Evolutionary conservation across 2,797 vertebrate genomes (phyloP).

Genomic region (Semaprochilodus insignis): DNA sequence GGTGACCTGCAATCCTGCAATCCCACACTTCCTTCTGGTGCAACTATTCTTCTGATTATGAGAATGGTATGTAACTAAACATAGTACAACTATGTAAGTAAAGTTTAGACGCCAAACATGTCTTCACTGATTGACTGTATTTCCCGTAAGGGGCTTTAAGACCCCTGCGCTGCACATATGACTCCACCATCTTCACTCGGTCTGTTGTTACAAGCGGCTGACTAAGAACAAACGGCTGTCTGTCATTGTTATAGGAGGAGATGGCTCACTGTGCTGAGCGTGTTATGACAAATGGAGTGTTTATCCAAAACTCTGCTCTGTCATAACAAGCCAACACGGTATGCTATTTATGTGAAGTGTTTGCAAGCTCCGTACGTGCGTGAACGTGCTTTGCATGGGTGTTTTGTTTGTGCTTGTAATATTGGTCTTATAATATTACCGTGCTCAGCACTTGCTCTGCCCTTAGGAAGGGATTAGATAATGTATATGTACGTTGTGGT

Average conservation of each 20-base stretch:
- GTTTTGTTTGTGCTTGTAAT: conserved; percentile 11
- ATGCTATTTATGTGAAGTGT: conserved; percentile 29
- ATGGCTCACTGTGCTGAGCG: not conserved
- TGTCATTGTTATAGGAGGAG: conserved; percentile 25
- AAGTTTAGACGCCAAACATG: too few species aligned
- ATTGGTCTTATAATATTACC: not conserved
- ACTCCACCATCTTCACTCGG: too few species aligned
- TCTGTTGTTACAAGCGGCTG: too few species aligned
- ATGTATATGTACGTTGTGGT: conserved; percentile 12
- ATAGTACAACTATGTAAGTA: too few species aligned
- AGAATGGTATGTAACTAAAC: too few species aligned
- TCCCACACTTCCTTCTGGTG: too few species aligned
- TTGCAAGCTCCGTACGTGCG: not conserved
- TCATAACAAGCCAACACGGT: conserved; percentile 19
- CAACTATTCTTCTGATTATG: too few species aligned
- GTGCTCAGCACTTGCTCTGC: not conserved
- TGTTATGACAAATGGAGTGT: conserved; percentile 25
- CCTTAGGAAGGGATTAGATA: conserved; percentile 22
- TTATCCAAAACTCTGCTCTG: conserved; percentile 34
- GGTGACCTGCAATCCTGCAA: too few species aligned
- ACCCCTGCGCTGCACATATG: too few species aligned
- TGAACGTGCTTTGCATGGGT: conserved; percentile 8
- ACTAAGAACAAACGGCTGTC: too few species aligned
- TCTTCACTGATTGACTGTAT: too few species aligned
- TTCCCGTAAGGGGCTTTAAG: too few species aligned